phyloP scores from a whole-genome alignment of 2,113 vertebrate genomes.

The Rhynchopsitta pachyrhyncha region DNA sequence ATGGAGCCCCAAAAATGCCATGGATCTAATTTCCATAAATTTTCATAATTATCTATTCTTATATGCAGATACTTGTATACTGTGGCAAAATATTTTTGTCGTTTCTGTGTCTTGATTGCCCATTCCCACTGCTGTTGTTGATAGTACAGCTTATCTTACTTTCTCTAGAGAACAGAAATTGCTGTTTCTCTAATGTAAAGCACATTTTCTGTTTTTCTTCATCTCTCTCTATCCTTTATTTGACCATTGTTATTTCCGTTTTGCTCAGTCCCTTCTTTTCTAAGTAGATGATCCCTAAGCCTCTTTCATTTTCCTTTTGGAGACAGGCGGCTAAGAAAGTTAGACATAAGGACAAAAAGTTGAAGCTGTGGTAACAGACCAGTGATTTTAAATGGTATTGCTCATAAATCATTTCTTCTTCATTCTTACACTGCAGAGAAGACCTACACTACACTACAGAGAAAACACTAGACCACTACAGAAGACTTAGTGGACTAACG shows the following conservation, averaged over 20 bases:
- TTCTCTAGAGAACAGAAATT: background rate
- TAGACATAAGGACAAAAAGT: background rate
- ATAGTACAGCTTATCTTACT: background rate
- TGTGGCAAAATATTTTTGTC: background rate
- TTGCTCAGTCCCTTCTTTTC: background rate
- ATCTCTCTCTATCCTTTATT: background rate
- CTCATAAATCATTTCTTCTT: background rate
- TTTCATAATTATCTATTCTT: background rate
- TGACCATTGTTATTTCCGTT: background rate
- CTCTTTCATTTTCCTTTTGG: background rate
- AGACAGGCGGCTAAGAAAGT: background rate
- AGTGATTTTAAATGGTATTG: background rate
- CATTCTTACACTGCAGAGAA: background rate
- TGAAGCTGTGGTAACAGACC: background rate
- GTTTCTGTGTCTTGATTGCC: background rate
- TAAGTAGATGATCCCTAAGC: background rate
- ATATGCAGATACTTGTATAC: background rate
- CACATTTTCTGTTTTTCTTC: background rate
- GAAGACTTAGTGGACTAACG: background rate
- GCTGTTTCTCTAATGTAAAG: background rate
- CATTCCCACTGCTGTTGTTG: background rate
- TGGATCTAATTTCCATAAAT: background rate
- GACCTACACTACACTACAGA: background rate
- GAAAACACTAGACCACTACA: background rate
- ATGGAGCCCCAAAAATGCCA: background rate